Base-by-base conservation (phyloP, 2,888 invertebrate genomes). In the Elgonia sp. region DNA sequence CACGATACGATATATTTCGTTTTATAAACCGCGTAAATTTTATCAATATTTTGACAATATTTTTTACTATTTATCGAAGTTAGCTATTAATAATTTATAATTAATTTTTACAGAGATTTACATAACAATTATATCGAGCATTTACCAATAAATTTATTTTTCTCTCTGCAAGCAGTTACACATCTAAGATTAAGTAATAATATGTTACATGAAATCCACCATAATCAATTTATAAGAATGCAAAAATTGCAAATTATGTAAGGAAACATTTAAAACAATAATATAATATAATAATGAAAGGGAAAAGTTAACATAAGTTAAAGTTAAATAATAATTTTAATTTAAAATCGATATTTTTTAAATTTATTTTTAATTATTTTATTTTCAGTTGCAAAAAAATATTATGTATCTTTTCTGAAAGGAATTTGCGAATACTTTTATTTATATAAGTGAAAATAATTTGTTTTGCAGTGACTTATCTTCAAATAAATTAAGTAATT, bases 401-500 rank as follows among this genome's bases (percentile, higher is more conserved):
- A n/a, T n/a, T n/a, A n/a, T n/a, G n/a, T n/a, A n/a, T n/a, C n/a
- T n/a, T n/a, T n/a, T n/a, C n/a, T n/a, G n/a, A n/a, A n/a, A n/a
- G n/a, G n/a, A n/a, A n/a, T n/a, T n/a, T n/a, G n/a, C n/a, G n/a
- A n/a, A n/a, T n/a, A n/a, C n/a, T n/a, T n/a, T n/a, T 65, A 18
- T 39, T 65, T n/a, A n/a, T 42, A 18, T 40, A 18, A 18, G 14
- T 39, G 4, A 50, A 55, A 55, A 20, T 55, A 12, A 62, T 63
- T 63, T 37, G 21, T 6, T 1, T 83, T 87, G 12, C 84, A 94
- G 94, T 5, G 94, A 97, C 90, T 93, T 97, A 55, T 97, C 97
- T 0, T 95, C 96, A 89, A 97, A 97, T 92, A 95, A 95, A 91
- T 93, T 97, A 14, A 95, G 95, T 82, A 95, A 95, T 21, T 94